These are phyloP conservation scores for Cheiracanthium punctorium DNA, from an alignment of 2,888 invertebrate species.

Conservation along the genomic window DNA sequence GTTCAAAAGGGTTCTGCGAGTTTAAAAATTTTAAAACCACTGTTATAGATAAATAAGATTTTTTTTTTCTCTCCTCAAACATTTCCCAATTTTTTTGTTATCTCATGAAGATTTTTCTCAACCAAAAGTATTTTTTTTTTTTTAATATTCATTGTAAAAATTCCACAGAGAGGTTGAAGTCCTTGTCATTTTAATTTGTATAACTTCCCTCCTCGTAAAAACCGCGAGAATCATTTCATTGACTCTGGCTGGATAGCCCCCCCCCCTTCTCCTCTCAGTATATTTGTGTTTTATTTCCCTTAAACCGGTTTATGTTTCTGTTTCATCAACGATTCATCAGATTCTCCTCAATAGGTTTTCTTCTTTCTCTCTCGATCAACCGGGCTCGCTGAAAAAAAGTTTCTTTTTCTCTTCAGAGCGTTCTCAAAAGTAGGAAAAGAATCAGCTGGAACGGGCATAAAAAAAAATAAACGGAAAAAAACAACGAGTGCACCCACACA, in stretches of 20 bases:
- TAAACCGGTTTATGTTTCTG: conserved; percentile 47
- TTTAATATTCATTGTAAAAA: no score
- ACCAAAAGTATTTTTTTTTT: no score
- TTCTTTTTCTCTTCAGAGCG: neutral
- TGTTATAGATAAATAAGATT: no score
- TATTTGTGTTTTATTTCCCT: no score
- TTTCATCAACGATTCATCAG: conserved; percentile 31
- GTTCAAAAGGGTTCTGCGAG: no score
- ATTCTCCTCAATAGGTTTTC: conserved; percentile 2
- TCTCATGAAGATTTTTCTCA: no score
- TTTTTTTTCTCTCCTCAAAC: no score
- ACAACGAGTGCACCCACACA: conserved; percentile 22
- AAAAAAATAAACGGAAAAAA: conserved; percentile 15
- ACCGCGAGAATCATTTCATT: neutral
- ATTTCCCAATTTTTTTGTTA: no score
- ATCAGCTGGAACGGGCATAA: neutral
- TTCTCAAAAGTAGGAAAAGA: no score
- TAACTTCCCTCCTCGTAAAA: neutral
- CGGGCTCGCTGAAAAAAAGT: neutral
- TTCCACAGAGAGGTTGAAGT: no score
- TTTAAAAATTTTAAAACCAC: no score
- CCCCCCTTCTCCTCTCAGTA: no score
- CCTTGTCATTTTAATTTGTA: neutral
- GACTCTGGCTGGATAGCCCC: neutral
- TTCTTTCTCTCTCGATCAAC: conserved; percentile 36